phyloP scores from a whole-genome alignment of 2,113 vertebrate genomes.

The Nycticebus coucang region DNA sequence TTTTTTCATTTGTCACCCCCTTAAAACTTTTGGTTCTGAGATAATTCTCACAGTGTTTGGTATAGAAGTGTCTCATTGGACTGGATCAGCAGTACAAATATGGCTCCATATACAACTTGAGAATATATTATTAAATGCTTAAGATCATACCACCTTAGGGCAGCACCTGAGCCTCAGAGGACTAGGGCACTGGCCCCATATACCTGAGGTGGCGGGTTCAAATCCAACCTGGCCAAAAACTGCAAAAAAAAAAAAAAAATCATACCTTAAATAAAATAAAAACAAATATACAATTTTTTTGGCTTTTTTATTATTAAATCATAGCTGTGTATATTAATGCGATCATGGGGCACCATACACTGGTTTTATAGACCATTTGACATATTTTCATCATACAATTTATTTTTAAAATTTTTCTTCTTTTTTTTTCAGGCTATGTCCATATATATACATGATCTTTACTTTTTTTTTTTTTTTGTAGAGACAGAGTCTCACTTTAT shows the following conservation, averaged over 20 bases:
- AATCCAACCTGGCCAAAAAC: too few species aligned
- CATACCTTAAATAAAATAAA: conserved; percentile 35
- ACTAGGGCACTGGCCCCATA: too few species aligned
- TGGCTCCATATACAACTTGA: not conserved
- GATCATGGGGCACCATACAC: too few species aligned
- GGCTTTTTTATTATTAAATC: too few species aligned
- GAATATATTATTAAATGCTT: not conserved
- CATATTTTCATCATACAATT: not conserved
- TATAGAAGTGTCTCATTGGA: conserved; percentile 2
- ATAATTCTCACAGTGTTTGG: conserved; percentile 1
- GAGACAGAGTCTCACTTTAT: too few species aligned
- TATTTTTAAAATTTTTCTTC: not conserved
- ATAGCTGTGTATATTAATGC: too few species aligned
- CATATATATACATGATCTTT: not conserved
- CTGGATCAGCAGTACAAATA: conserved; percentile 6
- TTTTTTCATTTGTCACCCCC: not conserved
- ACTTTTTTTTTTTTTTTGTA: too few species aligned
- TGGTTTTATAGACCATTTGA: too few species aligned
- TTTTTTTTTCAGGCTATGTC: not conserved
- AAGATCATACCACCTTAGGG: not conserved
- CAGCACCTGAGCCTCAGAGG: too few species aligned
- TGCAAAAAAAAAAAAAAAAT: too few species aligned
- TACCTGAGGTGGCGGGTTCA: too few species aligned
- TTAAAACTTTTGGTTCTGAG: conserved; percentile 29
- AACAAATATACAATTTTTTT: not conserved